phyloP scores from a whole-genome alignment of 2,113 vertebrate species.

The Anguilla rostrata region DNA sequence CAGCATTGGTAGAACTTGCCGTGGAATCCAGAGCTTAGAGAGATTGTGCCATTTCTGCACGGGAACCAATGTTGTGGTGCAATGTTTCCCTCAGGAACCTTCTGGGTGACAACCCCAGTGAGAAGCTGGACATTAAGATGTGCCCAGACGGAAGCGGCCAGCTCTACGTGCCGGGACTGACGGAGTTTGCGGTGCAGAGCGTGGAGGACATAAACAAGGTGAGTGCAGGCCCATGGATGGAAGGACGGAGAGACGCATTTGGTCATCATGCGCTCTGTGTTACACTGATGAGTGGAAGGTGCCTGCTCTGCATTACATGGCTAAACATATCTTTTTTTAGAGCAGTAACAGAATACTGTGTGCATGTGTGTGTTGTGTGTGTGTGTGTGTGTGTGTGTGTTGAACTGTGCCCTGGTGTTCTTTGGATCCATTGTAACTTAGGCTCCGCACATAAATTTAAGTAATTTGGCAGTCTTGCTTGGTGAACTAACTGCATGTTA shows the following conservation, averaged over 20 bases:
- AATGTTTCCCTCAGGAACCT: constrained; percentile 73
- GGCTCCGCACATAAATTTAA: not conserved
- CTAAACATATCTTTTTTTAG: not conserved
- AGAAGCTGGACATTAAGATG: constrained; percentile 93
- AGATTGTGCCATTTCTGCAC: not conserved
- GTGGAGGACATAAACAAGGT: constrained; percentile 95
- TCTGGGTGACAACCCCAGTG: constrained; percentile 81
- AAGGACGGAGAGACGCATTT: not conserved
- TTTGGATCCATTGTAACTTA: not conserved
- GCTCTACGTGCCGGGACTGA: constrained; percentile 89
- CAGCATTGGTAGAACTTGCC: no score
- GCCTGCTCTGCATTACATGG: not conserved
- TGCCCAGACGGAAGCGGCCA: constrained; percentile 90
- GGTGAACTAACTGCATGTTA: not conserved
- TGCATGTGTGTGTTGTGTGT: not conserved
- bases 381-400: not conserved
- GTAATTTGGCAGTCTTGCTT: not conserved
- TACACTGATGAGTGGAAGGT: not conserved
- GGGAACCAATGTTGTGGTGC: not conserved
- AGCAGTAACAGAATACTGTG: not conserved
- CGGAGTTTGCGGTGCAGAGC: constrained; percentile 79
- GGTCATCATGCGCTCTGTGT: not conserved
- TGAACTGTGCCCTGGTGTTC: not conserved
- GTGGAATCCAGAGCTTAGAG: no score
- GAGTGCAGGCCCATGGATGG: not conserved